phyloP scores from a whole-genome alignment of 2,797 vertebrate genomes.

The Chaetophractus vellerosus region DNA sequence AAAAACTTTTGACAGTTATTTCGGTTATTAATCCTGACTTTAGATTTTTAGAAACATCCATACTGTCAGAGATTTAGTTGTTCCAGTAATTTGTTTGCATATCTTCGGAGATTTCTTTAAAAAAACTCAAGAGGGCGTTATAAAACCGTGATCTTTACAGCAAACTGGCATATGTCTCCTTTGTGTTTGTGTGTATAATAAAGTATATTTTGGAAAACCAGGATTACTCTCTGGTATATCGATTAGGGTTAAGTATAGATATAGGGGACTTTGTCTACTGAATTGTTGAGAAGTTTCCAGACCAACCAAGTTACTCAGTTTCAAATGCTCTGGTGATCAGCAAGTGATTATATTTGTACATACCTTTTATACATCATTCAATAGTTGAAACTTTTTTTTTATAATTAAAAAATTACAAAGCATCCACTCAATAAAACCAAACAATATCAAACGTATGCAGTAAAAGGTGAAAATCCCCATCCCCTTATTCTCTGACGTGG shows the following conservation, averaged over 20 bases:
- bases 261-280: accelerated
- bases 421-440: no score
- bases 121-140: not conserved
- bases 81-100: no score
- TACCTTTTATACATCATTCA: not conserved
- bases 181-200: accelerated
- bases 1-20: not conserved
- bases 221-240: no score
- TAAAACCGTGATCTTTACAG: not conserved
- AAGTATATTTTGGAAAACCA: accelerated
- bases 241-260: not conserved
- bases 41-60: not conserved
- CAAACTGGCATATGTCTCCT: accelerated
- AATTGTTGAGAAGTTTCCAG: no score
- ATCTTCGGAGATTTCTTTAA: not conserved
- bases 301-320: not conserved
- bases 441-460: no score
- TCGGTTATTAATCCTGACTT: not conserved
- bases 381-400: not conserved
- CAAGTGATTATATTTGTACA: no score
- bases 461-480: accelerated
- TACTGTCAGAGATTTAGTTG: no score
- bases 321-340: no score
- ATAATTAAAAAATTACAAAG: not conserved
- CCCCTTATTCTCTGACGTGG: not conserved